A percentile compares a stretch with the other conserved stretches of the same genome.
Conservation (phyloP, 2,113 vertebrate species). For the Bubo blakistoni region DNA sequence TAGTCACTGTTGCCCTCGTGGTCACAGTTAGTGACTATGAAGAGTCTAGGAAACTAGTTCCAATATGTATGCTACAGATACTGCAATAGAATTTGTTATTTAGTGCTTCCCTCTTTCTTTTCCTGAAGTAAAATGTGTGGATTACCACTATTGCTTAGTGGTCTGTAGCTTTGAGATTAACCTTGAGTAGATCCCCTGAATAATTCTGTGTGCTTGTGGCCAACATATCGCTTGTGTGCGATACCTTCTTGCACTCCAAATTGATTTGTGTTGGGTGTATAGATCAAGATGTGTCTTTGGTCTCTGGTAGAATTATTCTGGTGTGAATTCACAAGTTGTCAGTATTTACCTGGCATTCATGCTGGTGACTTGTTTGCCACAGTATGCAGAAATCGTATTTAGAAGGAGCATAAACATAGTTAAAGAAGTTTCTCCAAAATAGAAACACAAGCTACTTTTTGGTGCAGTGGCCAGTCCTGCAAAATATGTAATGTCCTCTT, state of each 20-base stretch:
- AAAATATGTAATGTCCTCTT: no score
- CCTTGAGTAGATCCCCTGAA: background rate
- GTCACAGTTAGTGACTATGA: background rate
- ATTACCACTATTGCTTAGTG: background rate
- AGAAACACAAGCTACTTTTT: background rate
- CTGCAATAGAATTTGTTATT: background rate
- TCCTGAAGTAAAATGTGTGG: background rate
- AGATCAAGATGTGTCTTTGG: background rate
- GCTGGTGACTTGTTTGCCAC: background rate
- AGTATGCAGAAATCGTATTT: background rate
- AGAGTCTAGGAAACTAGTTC: background rate
- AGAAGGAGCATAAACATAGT: background rate
- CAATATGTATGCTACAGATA: accelerated
- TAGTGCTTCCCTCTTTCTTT: background rate
- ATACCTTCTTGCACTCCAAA: background rate
- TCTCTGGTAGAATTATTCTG: background rate
- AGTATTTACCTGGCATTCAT: background rate
- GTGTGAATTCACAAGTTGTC: background rate
- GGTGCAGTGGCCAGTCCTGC: background rate
- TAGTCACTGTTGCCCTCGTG: background rate
- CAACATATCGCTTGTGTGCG: accelerated
- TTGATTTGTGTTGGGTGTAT: background rate
- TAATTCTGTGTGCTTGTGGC: background rate
- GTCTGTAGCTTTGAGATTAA: background rate
- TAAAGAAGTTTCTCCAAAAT: background rate